A percentile compares a stretch with the other conserved stretches of the same genome.
These are phyloP conservation scores for Diprion similis DNA, from an alignment of 1,140 invertebrate species.

Conservation along the genomic window DNA sequence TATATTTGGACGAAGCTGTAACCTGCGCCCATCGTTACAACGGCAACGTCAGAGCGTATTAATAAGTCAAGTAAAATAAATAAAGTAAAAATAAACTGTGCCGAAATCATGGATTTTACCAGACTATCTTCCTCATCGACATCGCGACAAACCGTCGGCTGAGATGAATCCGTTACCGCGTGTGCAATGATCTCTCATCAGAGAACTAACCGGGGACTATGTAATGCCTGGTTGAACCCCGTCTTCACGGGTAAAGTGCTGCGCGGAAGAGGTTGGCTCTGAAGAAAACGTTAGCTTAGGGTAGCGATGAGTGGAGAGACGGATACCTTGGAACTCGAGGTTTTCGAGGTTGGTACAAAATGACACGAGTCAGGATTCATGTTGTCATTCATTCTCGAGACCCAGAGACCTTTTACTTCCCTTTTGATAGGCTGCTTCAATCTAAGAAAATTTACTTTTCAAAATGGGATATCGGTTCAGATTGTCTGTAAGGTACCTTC, in stretches of 20 bases:
- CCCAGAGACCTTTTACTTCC: neutral
- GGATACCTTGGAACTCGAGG: conserved; percentile 60
- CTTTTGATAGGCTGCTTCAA: neutral
- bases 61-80: no score
- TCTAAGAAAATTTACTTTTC: no score
- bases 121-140: conserved; percentile 22
- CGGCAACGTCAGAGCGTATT: no score
- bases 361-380: no score
- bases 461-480: neutral
- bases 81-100: neutral
- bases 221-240: conserved; percentile 20
- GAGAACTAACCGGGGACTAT: neutral
- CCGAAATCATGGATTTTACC: neutral
- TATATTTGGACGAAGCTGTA: no score
- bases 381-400: neutral
- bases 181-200: neutral
- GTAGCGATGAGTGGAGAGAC: conserved; percentile 36
- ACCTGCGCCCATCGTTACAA: no score
- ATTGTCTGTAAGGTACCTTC: neutral
- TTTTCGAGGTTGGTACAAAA: conserved; percentile 55
- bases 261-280: conserved; percentile 24
- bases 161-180: neutral
- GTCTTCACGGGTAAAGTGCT: neutral
- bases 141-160: conserved; percentile 16
- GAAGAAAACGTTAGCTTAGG: conserved; percentile 21